A percentile compares a stretch with the other conserved stretches of the same genome.
phyloP scores from a whole-genome alignment of 2,888 invertebrate species.

The Pharmacophagus antenor region DNA sequence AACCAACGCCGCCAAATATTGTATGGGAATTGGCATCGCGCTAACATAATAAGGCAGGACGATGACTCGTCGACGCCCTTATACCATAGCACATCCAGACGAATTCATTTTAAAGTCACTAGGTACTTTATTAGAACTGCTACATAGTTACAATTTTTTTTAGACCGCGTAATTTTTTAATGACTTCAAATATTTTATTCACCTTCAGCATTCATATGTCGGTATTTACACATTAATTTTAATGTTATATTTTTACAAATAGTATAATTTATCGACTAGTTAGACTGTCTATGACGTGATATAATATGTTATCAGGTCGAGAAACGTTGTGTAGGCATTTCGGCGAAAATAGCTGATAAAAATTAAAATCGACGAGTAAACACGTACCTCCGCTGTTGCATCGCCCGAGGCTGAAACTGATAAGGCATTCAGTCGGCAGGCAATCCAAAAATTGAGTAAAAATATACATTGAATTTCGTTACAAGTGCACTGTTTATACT shows the following conservation, averaged over 20 bases:
- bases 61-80: conserved; percentile 54
- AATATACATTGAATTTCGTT: conserved; percentile 34
- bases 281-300: conserved; percentile 35
- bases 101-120: conserved; percentile 33
- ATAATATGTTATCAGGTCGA: conserved; percentile 55
- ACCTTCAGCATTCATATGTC: conserved; percentile 3
- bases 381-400: conserved; percentile 51
- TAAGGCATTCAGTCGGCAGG: conserved; percentile 40
- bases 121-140: conserved; percentile 23
- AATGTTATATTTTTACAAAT: conserved; percentile 34
- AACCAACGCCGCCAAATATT: conserved; percentile 57
- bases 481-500: conserved; percentile 19
- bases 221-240: conserved; percentile 34
- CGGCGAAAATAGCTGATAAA: conserved; percentile 63
- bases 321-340: conserved; percentile 58
- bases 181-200: conserved; percentile 18
- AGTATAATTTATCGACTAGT: conserved; percentile 49
- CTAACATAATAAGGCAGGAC: conserved; percentile 64
- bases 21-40: conserved; percentile 67
- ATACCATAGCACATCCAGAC: conserved; percentile 31
- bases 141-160: conserved; percentile 30
- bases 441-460: conserved; percentile 30
- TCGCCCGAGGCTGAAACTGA: conserved; percentile 47
- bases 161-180: conserved; percentile 23
- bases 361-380: conserved; percentile 62